Conservation (phyloP, 2,797 vertebrate genomes). For the Syngnathus acus region DNA sequence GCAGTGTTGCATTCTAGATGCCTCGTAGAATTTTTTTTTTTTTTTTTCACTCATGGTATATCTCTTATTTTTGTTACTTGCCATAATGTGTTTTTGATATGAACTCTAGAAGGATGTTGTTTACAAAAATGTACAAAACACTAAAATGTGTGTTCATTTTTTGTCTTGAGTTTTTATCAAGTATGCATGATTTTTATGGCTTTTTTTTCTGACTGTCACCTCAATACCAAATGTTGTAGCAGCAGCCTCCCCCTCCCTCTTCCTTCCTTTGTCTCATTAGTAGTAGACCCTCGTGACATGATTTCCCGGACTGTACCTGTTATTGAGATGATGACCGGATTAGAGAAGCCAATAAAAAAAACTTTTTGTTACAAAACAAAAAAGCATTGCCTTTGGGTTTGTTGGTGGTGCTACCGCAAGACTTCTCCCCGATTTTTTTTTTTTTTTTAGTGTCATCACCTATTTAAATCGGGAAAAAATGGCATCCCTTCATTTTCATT, state of each 20-base stretch:
- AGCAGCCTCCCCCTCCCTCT: slow-evolving; percentile 64
- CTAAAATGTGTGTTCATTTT: slow-evolving; percentile 69
- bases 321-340: slow-evolving; percentile 77
- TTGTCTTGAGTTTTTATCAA: slow-evolving; percentile 46
- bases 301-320: slow-evolving; percentile 76
- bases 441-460: too few relatives aligned
- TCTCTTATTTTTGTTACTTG: slow-evolving; percentile 75
- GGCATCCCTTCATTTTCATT: too few relatives aligned
- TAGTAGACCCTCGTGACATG: slow-evolving; percentile 67
- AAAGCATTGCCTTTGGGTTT: not conserved
- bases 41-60: slow-evolving; percentile 47
- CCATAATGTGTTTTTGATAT: slow-evolving; percentile 78
- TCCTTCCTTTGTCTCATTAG: slow-evolving; percentile 66
- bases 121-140: slow-evolving; percentile 84
- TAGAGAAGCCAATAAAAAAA: slow-evolving; percentile 77
- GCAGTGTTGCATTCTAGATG: slow-evolving; percentile 79
- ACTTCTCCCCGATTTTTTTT: too few relatives aligned
- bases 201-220: slow-evolving; percentile 69
- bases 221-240: slow-evolving; percentile 79
- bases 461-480: too few relatives aligned
- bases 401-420: too few relatives aligned
- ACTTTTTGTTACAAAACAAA: slow-evolving; percentile 64
- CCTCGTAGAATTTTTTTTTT: slow-evolving; percentile 64
- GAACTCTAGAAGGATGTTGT: slow-evolving; percentile 79
- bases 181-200: slow-evolving; percentile 77